Evolutionary conservation across 92 coral and sea anemone species (phyloP).

Genomic region (Epizoanthus fatuus): DNA sequence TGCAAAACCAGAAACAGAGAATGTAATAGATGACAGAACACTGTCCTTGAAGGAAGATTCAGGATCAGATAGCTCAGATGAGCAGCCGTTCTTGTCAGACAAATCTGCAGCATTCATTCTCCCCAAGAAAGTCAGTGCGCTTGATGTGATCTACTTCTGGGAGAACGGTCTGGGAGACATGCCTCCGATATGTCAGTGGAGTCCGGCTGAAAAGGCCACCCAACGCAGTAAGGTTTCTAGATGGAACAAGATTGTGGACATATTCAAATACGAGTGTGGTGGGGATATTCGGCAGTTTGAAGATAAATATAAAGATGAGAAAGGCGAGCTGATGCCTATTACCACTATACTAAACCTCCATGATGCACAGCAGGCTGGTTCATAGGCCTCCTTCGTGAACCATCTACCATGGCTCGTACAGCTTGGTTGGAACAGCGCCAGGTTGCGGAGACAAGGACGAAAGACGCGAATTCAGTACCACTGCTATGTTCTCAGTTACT

Average conservation of each 20-base stretch:
- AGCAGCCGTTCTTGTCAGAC: slow-evolving; percentile 38
- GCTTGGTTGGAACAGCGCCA: too few species aligned
- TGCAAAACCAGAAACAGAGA: not conserved
- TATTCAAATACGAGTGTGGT: slow-evolving; percentile 93
- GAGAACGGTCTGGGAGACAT: slow-evolving; percentile 96
- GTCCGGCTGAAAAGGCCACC: slow-evolving; percentile 90
- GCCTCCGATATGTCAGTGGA: slow-evolving; percentile 98
- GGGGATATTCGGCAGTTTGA: slow-evolving; percentile 93
- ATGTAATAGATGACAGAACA: not conserved
- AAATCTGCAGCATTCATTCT: slow-evolving; percentile 85
- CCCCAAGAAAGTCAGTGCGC: slow-evolving; percentile 94
- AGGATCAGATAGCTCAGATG: slow-evolving; percentile 39
- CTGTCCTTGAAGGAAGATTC: not conserved
- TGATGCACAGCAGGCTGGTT: slow-evolving; percentile 75
- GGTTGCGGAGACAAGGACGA: too few species aligned
- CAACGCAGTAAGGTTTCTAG: slow-evolving; percentile 98
- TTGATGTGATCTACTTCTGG: slow-evolving; percentile 98
- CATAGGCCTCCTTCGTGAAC: not conserved
- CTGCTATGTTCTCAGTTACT: too few species aligned
- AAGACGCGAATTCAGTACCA: too few species aligned
- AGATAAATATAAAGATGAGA: slow-evolving; percentile 95
- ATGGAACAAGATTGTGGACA: slow-evolving; percentile 98
- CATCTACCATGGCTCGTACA: not conserved
- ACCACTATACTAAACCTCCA: slow-evolving; percentile 94
- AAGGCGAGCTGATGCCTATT: slow-evolving; percentile 95